These are phyloP conservation scores for Chrysina gloriosa DNA, from an alignment of 2,888 invertebrate genomes.

Conservation along the genomic window DNA sequence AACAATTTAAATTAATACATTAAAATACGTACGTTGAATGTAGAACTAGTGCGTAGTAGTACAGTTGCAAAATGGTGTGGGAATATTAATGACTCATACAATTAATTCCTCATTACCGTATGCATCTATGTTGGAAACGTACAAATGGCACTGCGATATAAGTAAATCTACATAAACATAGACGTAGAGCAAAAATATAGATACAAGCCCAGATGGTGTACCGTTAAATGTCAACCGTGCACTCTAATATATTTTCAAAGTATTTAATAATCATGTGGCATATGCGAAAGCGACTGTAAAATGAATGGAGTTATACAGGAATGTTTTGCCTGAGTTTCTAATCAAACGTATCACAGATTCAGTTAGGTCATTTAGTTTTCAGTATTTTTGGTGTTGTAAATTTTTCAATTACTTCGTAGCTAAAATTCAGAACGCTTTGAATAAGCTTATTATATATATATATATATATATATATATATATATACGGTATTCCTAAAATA, in stretches of 20 bases:
- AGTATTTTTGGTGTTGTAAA: no score
- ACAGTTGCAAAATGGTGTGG: constrained; percentile 10
- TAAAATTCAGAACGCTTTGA: no score
- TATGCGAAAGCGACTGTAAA: no score
- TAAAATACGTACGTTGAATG: neutral
- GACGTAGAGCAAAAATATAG: constrained; percentile 7
- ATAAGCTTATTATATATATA: no score
- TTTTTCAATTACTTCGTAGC: no score
- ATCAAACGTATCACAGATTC: no score
- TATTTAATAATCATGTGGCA: no score
- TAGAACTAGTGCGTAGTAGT: neutral
- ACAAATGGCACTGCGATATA: neutral
- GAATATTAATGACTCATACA: constrained; percentile 22
- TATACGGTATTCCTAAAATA: no score
- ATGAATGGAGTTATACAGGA: no score
- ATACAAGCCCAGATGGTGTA: neutral
- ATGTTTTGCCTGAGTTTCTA: no score
- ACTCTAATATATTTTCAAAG: neutral
- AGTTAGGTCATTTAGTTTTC: no score
- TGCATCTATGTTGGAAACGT: neutral
- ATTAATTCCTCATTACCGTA: constrained; percentile 16
- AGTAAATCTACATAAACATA: constrained; percentile 11
- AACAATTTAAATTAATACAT: constrained; percentile 8
- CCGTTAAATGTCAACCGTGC: constrained; percentile 6
- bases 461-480: no score